These are phyloP conservation scores for Gandaritis pyraliata DNA, from an alignment of 2,888 invertebrate species.

Conservation along the genomic window DNA sequence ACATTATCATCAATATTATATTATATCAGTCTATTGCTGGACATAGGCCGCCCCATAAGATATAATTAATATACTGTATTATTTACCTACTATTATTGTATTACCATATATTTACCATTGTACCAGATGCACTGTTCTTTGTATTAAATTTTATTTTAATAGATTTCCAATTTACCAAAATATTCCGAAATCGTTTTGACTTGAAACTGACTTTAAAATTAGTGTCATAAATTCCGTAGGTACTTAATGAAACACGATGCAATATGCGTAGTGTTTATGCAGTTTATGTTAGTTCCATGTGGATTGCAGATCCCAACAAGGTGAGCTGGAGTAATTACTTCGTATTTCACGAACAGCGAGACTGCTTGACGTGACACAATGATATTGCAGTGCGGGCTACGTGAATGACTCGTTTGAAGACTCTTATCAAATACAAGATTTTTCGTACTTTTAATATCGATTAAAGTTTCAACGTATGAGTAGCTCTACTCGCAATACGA, in stretches of 20 bases:
- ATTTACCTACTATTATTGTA: no score
- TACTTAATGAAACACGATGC: conserved; percentile 11
- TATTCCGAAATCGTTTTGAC: neutral
- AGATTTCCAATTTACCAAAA: neutral
- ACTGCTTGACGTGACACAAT: conserved; percentile 10
- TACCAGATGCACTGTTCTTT: no score
- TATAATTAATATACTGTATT: no score
- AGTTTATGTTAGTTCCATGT: conserved; percentile 6
- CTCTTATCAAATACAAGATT: neutral
- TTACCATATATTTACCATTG: no score
- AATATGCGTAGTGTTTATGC: conserved; percentile 4
- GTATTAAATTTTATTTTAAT: no score
- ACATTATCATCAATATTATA: no score
- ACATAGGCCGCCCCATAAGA: no score
- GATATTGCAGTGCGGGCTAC: conserved; percentile 10
- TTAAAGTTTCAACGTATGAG: no score
- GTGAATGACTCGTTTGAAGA: neutral
- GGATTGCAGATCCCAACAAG: conserved; percentile 11
- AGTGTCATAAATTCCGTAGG: conserved; percentile 13
- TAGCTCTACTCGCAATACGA: no score
- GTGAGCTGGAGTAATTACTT: conserved; percentile 17
- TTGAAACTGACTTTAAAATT: conserved; percentile 1
- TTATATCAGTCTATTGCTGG: no score
- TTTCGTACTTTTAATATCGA: neutral
- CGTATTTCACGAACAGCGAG: conserved; percentile 9